Conservation (phyloP, 2,888 invertebrate genomes). For the Fabriciana adippe region DNA sequence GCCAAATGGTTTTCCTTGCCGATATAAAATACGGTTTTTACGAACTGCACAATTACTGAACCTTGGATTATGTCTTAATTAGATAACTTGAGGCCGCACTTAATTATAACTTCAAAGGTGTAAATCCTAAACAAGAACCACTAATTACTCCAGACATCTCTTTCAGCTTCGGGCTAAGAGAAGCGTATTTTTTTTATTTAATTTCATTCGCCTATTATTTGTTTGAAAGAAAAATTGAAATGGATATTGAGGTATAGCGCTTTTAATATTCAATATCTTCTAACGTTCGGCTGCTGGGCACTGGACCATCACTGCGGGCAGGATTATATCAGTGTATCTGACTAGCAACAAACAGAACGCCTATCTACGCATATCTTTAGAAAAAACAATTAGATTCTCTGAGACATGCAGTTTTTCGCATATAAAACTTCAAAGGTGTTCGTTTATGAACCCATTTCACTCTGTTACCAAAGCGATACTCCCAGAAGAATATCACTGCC, state of each 20-base stretch:
- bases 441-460: too few species aligned
- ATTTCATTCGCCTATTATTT: conserved; percentile 26
- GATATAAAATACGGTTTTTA: conserved; percentile 6
- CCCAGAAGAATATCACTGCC: too few species aligned
- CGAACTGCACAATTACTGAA: conserved; percentile 2
- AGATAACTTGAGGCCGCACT: conserved; percentile 26
- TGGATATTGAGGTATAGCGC: not conserved
- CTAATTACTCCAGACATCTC: conserved; percentile 28
- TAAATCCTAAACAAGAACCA: conserved; percentile 24
- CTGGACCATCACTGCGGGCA: too few species aligned
- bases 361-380: too few species aligned
- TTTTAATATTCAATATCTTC: too few species aligned
- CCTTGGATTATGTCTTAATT: conserved; percentile 23
- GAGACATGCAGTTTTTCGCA: too few species aligned
- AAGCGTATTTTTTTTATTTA: conserved; percentile 22
- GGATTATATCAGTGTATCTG: too few species aligned
- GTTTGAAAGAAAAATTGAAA: conserved; percentile 14
- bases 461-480: too few species aligned
- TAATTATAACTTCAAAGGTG: conserved; percentile 34
- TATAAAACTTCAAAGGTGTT: too few species aligned
- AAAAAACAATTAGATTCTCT: too few species aligned
- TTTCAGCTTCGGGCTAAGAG: conserved; percentile 20
- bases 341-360: too few species aligned
- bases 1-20: conserved; percentile 1
- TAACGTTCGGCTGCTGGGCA: too few species aligned